These are phyloP conservation scores for Poeciliopsis occidentalis DNA, from an alignment of 2,113 vertebrate genomes.

Conservation along the genomic window DNA sequence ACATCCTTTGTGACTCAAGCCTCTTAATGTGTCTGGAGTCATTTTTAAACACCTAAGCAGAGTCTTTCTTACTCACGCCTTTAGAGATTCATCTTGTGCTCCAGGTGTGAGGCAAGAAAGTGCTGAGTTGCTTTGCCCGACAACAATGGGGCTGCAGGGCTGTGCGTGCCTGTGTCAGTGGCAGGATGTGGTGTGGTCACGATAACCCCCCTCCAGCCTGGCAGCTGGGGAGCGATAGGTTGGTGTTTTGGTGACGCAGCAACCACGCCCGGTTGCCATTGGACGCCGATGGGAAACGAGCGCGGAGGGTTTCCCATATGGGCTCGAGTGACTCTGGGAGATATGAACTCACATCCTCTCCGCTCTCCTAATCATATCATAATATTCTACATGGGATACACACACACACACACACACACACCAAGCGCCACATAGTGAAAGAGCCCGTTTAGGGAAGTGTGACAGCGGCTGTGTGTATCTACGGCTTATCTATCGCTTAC, in stretches of 20 bases:
- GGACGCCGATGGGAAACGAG: conserved; percentile 24
- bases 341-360: conserved; percentile 23
- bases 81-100: conserved; percentile 3
- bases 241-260: conserved; percentile 13
- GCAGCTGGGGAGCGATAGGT: conserved; percentile 35
- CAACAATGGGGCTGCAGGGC: conserved; percentile 52
- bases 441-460: conserved; percentile 7
- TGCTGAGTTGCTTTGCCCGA: conserved; percentile 60
- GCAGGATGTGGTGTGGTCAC: conserved; percentile 54
- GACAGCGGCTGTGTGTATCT: conserved; percentile 28
- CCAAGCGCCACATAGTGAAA: conserved; percentile 29
- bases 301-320: conserved; percentile 29
- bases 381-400: conserved; percentile 1
- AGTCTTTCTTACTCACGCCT: neutral
- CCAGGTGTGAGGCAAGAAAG: conserved; percentile 21
- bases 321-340: conserved; percentile 1
- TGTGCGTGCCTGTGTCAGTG: conserved; percentile 25
- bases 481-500: neutral
- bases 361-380: conserved; percentile 5
- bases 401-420: neutral
- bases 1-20: conserved; percentile 59
- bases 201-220: conserved; percentile 46
- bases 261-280: conserved; percentile 5
- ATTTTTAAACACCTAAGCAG: neutral
- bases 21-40: conserved; percentile 6